phyloP scores from a whole-genome alignment of 37 sponge, comb jelly and placozoan species.

The Halisarca cf. caerulea region DNA sequence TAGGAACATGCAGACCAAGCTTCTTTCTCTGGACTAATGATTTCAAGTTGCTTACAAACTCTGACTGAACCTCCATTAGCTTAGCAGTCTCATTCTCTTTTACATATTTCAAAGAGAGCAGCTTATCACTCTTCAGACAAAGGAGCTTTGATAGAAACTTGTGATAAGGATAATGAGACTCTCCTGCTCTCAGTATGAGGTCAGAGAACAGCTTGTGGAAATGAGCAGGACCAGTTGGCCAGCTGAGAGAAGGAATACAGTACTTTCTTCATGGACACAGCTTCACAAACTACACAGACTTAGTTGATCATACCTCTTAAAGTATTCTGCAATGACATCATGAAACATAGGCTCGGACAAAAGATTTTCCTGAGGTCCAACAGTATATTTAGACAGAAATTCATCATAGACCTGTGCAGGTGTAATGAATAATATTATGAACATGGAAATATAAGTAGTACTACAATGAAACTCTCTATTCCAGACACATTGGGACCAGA shows the following conservation, averaged over 20 bases:
- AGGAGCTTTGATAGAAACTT: not conserved
- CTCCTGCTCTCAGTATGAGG: not conserved
- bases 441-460: too few species aligned
- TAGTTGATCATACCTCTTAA: not conserved
- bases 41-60: not conserved
- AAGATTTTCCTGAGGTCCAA: too few species aligned
- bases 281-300: too few species aligned
- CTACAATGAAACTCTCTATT: too few species aligned
- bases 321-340: not conserved
- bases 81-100: conserved; percentile 17
- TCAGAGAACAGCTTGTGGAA: not conserved
- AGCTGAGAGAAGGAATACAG: not conserved
- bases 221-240: not conserved
- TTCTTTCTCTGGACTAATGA: not conserved
- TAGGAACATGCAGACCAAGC: not conserved
- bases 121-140: not conserved
- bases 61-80: not conserved
- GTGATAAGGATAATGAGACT: too few species aligned
- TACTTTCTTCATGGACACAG: too few species aligned
- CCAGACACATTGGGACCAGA: too few species aligned
- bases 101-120: not conserved
- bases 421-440: too few species aligned
- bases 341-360: not conserved
- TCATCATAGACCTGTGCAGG: too few species aligned
- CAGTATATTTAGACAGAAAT: too few species aligned